Conservation (phyloP, 2,797 vertebrate genomes). For the Philypnodon macrostomus region DNA sequence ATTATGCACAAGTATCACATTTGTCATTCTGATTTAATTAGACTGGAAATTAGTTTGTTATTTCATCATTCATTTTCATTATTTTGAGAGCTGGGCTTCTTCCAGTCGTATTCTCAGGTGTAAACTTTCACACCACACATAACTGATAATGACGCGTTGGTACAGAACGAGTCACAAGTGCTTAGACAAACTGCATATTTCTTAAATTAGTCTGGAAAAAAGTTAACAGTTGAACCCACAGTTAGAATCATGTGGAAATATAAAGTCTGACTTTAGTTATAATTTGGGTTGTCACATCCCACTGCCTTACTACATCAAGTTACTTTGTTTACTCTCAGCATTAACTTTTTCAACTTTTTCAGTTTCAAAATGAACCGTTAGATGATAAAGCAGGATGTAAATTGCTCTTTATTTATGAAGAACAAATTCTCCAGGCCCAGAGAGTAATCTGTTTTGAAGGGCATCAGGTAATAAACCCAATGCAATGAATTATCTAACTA, state of each 20-base stretch:
- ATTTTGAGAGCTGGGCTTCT: too few species aligned
- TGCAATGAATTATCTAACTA: too few species aligned
- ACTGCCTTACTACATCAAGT: conserved; percentile 9
- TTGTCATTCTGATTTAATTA: conserved; percentile 30
- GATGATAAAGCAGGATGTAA: too few species aligned
- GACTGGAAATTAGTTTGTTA: conserved; percentile 5
- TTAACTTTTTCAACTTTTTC: not conserved
- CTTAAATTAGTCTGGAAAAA: conserved; percentile 1
- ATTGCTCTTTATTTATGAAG: too few species aligned
- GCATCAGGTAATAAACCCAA: too few species aligned
- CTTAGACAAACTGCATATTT: conserved; percentile 2
- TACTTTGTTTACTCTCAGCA: not conserved
- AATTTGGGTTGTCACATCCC: conserved; percentile 3
- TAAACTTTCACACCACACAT: not conserved
- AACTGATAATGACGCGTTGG: conserved; percentile 28
- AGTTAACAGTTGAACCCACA: not conserved
- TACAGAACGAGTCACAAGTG: conserved; percentile 15
- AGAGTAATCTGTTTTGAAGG: too few species aligned
- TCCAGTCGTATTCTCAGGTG: conserved; percentile 4
- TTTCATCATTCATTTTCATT: conserved; percentile 14
- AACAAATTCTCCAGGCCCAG: too few species aligned
- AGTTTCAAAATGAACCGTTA: too few species aligned
- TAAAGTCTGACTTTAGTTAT: conserved; percentile 7
- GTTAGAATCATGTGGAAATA: conserved; percentile 9
- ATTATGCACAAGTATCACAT: conserved; percentile 20